Conservation (phyloP, 2,113 vertebrate species). For the Microcebus murinus region DNA sequence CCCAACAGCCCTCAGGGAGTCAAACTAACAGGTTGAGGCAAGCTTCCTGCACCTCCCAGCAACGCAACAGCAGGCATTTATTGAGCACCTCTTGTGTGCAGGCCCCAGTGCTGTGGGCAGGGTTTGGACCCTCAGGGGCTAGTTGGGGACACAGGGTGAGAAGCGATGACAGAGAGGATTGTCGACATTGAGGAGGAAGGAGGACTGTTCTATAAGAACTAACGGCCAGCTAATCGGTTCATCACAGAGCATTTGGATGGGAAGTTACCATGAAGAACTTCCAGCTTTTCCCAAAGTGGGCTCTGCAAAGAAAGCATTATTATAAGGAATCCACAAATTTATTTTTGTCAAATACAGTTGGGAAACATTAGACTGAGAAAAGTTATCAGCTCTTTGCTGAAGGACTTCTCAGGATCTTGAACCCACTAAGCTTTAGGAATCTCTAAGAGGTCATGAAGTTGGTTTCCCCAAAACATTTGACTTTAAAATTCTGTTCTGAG, state of each 20-base stretch:
- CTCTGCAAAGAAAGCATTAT: not conserved
- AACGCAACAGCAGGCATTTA: not conserved
- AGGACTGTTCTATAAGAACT: not conserved
- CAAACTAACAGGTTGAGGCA: not conserved
- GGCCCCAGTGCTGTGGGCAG: not conserved
- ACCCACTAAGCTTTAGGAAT: not conserved
- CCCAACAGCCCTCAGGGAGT: no score
- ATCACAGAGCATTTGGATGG: not conserved
- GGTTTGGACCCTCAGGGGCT: not conserved
- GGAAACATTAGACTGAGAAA: not conserved
- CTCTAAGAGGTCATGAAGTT: no score
- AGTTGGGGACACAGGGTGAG: not conserved
- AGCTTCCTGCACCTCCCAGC: not conserved
- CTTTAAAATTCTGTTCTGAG: not conserved
- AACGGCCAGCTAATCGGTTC: not conserved
- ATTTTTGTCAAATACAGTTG: not conserved
- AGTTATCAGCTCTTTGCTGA: not conserved
- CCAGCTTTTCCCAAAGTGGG: not conserved
- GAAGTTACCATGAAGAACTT: not conserved
- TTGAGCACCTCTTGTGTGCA: not conserved
- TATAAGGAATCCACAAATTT: not conserved
- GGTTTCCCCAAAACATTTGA: not conserved
- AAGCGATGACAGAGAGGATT: not conserved
- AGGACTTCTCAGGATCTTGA: not conserved
- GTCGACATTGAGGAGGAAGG: not conserved